Base-by-base conservation (phyloP, 2,888 invertebrate genomes). In the Orthosia gothica region DNA sequence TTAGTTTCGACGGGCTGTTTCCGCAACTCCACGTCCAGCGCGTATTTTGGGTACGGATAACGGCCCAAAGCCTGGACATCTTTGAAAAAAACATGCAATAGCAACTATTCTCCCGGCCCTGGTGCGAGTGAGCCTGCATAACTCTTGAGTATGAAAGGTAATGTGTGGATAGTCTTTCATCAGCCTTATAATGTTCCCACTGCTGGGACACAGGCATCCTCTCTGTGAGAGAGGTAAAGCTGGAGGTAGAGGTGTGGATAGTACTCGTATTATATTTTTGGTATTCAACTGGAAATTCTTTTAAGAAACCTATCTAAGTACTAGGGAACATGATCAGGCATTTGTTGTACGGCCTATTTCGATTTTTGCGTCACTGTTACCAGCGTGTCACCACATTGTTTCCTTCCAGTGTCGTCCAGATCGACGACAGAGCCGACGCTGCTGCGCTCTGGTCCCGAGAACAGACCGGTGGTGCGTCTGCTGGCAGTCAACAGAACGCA, bases 401-500 rank as follows among this genome's bases (percentile, higher is more conserved):
- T 49, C 50, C 63, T 68, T 16, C 18, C 87, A 95, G 95, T 94
- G 91, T 89, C 93, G 11, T 93, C 95, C 45, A 90, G 93, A 86
- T 88, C 94, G 32, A 94, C 94, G 45, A 93, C 93, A 16, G 91
- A 92, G 72, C 70, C 87, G 7, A 12, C 90, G 40, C 13, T 91
- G 75, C 32, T 88, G 66, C 87, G 93, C n/a, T 74, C 87, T 0
- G 91, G 88, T 5, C 87, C 85, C 16, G 92, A 89, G 50, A 84
- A 83, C 59, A 88, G 89, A 55, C 93, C 94, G 0, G 93, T 95
- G 40, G 95, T 95, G 73, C 89, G 95, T 4, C 88, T 95, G 23
- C 90, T 95, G 2, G 95, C 95, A 5, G 95, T 95, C 70, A 95
- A 95, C 88, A 85, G 91, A 26, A 89, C 94, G 0, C 93, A 94